Percentiles rank a stretch among this genome's conserved stretches.
phyloP scores from a whole-genome alignment of 2,797 vertebrate species.

The Salmo trutta region DNA sequence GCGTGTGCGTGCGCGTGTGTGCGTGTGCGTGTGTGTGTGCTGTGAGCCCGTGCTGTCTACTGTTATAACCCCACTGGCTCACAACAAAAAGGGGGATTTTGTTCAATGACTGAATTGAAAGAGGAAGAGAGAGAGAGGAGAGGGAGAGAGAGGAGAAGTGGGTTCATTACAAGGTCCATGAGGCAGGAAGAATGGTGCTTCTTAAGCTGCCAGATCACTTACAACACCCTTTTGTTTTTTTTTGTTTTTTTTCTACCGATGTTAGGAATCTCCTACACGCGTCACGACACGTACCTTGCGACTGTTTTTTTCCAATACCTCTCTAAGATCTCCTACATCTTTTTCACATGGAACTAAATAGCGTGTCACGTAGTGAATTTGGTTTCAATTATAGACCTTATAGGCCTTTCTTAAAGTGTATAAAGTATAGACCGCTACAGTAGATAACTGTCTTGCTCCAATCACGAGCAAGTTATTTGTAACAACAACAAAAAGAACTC shows the following conservation, averaged over 20 bases:
- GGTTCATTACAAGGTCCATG: constrained; percentile 58
- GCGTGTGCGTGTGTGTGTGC: constrained; percentile 23
- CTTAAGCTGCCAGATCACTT: constrained; percentile 57
- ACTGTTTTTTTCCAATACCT: constrained; percentile 6
- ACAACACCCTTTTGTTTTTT: constrained; percentile 26
- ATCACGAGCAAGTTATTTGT: background rate
- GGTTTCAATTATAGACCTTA: no score
- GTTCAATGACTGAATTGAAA: constrained; percentile 57
- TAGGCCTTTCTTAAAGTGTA: no score
- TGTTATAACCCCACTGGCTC: constrained; percentile 61
- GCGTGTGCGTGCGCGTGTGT: constrained; percentile 3
- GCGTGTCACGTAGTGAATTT: background rate
- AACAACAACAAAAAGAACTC: background rate
- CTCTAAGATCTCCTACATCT: background rate
- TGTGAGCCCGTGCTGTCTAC: constrained; percentile 52
- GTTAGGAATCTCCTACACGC: constrained; percentile 25
- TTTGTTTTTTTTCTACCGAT: background rate
- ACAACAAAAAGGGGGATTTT: constrained; percentile 63
- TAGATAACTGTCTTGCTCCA: background rate
- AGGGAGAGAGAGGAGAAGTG: background rate
- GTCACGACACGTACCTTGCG: constrained; percentile 24
- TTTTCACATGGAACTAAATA: background rate
- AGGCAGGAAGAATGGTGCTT: constrained; percentile 54
- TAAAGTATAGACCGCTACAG: background rate
- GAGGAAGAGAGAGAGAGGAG: constrained; percentile 35